Evolutionary conservation across 2,888 invertebrate genomes (phyloP).

Genomic region (Drosophila phalerata): DNA sequence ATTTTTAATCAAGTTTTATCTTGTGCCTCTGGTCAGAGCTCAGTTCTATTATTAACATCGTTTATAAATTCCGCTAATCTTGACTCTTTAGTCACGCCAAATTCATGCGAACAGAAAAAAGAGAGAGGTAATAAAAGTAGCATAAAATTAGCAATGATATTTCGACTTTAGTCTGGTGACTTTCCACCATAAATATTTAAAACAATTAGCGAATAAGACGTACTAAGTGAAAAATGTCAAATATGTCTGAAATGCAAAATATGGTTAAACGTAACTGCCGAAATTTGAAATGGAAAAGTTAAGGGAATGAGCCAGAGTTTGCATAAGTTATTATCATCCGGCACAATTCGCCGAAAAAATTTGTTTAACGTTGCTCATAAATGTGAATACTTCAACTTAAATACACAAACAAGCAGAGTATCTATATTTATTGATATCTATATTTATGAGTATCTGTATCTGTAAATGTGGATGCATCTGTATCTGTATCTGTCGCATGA

Average conservation of each 20-base stretch:
- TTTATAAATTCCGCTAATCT: conserved; percentile 34
- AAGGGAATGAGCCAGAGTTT: conserved; percentile 25
- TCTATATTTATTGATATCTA: conserved; percentile 16
- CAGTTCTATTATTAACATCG: conserved; percentile 30
- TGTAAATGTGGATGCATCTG: conserved; percentile 25
- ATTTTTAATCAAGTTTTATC: conserved; percentile 34
- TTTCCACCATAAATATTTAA: conserved; percentile 56
- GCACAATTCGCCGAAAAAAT: conserved; percentile 34
- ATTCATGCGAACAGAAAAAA: conserved; percentile 19
- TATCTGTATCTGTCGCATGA: conserved; percentile 26
- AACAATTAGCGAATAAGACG: not conserved
- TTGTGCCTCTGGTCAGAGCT: conserved; percentile 8
- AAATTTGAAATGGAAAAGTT: conserved; percentile 6
- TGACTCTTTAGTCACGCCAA: conserved; percentile 27
- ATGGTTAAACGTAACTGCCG: conserved; percentile 12
- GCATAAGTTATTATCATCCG: conserved; percentile 45
- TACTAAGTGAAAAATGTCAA: conserved; percentile 39
- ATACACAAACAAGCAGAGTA: conserved; percentile 43
- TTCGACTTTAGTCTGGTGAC: conserved; percentile 46
- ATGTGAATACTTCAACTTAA: conserved; percentile 25
- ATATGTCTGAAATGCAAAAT: conserved; percentile 18
- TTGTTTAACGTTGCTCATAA: conserved; percentile 53
- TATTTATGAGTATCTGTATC: conserved; percentile 21
- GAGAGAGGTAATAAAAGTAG: conserved; percentile 33
- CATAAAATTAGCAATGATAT: conserved; percentile 45